These are phyloP conservation scores for Bagarius yarrelli DNA, from an alignment of 2,113 vertebrate genomes.

Conservation along the genomic window DNA sequence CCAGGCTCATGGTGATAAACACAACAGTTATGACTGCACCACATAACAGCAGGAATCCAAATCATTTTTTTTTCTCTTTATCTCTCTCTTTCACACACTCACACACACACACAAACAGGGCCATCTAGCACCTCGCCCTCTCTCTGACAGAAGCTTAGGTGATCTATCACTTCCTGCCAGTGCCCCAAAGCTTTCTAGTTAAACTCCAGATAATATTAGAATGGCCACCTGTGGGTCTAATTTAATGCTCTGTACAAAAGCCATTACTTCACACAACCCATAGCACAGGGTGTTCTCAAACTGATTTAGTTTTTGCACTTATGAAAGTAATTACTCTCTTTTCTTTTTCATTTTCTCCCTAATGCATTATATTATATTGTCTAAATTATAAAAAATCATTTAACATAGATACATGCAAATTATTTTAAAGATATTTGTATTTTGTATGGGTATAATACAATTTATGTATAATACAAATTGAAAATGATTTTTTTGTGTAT, in stretches of 20 bases:
- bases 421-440: too few species aligned
- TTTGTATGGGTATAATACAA: too few species aligned
- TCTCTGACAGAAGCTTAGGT: slow-evolving; percentile 38
- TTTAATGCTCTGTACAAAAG: slow-evolving; percentile 41
- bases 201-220: slow-evolving; percentile 51
- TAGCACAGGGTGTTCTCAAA: slow-evolving; percentile 20
- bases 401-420: not conserved
- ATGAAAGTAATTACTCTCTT: not conserved
- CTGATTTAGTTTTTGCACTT: not conserved
- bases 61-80: slow-evolving; percentile 35
- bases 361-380: not conserved
- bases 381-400: not conserved
- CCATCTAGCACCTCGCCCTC: slow-evolving; percentile 32
- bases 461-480: too few species aligned
- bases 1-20: slow-evolving; percentile 38
- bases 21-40: slow-evolving; percentile 41
- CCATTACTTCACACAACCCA: slow-evolving; percentile 39
- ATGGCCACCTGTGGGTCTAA: slow-evolving; percentile 49
- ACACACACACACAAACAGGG: slow-evolving; percentile 15
- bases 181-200: slow-evolving; percentile 35
- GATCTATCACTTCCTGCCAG: slow-evolving; percentile 38
- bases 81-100: slow-evolving; percentile 7
- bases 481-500: too few species aligned
- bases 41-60: slow-evolving; percentile 71
- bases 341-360: not conserved